Evolutionary conservation across 2,113 vertebrate species (phyloP), one percentile per base, ranked within the genome.

Genomic region (Otus sunia): DNA sequence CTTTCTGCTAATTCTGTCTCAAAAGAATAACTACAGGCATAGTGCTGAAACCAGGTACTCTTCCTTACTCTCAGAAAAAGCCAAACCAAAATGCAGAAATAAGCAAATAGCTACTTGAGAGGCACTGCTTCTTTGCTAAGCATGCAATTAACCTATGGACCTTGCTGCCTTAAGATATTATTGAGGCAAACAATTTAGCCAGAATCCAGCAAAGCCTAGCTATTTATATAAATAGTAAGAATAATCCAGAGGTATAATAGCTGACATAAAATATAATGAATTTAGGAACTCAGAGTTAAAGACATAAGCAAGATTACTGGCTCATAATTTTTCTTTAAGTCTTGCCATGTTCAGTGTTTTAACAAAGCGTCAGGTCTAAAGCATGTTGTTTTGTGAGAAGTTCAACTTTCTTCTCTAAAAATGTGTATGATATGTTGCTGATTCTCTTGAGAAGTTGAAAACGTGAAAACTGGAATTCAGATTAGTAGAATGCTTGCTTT

Each of bases 151-250:
- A 89, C 75, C 75, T 82, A 6, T 45, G 47, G 43, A 91, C 73
- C 59, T 92, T 71, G 41, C 59, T 92, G 67, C 43, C 34, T 63
- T 74, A 77, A 78, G 64, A 52, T 72, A 77, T 84, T 94, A 75
- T 43, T 39, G 59, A 88, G 64, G 72, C 32, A 94, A 96, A 90
- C 30, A 47, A 34, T 83, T 86, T 60, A 88, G 52, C 11, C 20
- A 75, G 71, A 76, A 88, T 92, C 58, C 68, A 88, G 67, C 53
- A 90, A 92, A 93, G 36, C 67, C 56, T 77, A 71, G 27, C 23
- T 95, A 55, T 90, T 88, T 88, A 43, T 86, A 74, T 52, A 77
- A 96, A 80, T 47, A 69, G 15, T 37, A 64, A 96, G 50, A 76
- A 73, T 79, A 96, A 96, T 92, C 66, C 62, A 69, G 75, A 92